Evolutionary conservation across 2,113 vertebrate genomes (phyloP).

Genomic region (Cyphomyrus plagiostoma): DNA sequence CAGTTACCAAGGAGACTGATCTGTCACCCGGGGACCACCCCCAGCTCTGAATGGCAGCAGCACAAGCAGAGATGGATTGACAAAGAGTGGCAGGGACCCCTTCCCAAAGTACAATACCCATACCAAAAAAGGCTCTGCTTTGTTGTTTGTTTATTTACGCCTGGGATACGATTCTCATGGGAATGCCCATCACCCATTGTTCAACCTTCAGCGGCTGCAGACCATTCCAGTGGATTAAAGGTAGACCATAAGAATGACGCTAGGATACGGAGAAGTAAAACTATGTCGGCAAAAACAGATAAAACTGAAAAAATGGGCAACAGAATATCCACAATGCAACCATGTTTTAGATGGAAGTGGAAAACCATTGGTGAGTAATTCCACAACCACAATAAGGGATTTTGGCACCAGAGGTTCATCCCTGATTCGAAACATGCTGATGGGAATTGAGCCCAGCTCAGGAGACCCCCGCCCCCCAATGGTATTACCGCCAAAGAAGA

Average conservation of each 20-base stretch:
- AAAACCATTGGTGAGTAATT: background rate
- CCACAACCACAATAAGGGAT: background rate
- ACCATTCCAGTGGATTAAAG: background rate
- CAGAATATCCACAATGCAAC: background rate
- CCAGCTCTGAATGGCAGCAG: constrained; percentile 4
- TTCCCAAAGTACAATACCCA: constrained; percentile 18
- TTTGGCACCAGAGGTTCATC: background rate
- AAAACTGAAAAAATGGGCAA: background rate
- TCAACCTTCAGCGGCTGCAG: background rate
- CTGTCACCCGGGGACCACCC: constrained; percentile 22
- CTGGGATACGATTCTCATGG: constrained; percentile 2
- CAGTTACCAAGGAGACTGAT: constrained; percentile 4
- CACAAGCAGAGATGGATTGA: background rate
- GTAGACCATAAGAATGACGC: background rate
- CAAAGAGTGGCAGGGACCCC: background rate
- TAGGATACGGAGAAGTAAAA: background rate
- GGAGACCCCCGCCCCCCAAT: background rate
- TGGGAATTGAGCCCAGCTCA: background rate
- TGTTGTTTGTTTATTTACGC: constrained; percentile 19
- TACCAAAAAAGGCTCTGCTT: background rate
- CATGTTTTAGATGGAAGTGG: background rate
- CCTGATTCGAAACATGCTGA: background rate
- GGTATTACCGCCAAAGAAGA: background rate
- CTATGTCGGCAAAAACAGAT: background rate
- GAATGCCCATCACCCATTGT: constrained; percentile 17